Conservation (phyloP, 2,888 invertebrate species). For the Cetonia aurata region DNA sequence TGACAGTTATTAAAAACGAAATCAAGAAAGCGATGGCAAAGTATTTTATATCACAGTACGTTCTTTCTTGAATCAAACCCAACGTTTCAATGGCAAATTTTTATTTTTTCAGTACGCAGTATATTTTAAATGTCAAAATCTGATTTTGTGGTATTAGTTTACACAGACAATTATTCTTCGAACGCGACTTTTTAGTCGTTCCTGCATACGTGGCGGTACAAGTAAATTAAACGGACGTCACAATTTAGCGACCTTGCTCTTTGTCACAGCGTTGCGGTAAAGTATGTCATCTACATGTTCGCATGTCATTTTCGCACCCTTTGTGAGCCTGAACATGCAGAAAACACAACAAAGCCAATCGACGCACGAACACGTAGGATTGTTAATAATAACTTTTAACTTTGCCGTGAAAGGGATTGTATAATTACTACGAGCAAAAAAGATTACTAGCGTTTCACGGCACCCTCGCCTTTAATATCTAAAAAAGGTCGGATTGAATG, state of each 20-base stretch:
- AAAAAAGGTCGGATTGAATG: no score
- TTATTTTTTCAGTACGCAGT: no score
- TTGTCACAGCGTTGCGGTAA: conserved; percentile 31
- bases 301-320: conserved; percentile 28
- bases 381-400: conserved; percentile 28
- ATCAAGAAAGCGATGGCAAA: no score
- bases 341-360: conserved; percentile 36
- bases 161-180: conserved; percentile 1
- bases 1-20: no score
- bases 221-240: conserved; percentile 15
- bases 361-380: conserved; percentile 19
- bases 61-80: no score
- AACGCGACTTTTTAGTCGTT: conserved; percentile 14
- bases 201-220: conserved; percentile 8
- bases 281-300: conserved; percentile 32
- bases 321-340: conserved; percentile 18
- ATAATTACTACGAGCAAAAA: conserved; percentile 25
- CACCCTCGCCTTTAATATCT: no score
- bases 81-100: no score
- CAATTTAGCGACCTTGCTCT: conserved; percentile 21
- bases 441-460: background rate
- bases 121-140: no score
- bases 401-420: conserved; percentile 16
- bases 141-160: no score
- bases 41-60: no score